Evolutionary conservation across 2,113 vertebrate species (phyloP).

Genomic region (Sorex fumeus): DNA sequence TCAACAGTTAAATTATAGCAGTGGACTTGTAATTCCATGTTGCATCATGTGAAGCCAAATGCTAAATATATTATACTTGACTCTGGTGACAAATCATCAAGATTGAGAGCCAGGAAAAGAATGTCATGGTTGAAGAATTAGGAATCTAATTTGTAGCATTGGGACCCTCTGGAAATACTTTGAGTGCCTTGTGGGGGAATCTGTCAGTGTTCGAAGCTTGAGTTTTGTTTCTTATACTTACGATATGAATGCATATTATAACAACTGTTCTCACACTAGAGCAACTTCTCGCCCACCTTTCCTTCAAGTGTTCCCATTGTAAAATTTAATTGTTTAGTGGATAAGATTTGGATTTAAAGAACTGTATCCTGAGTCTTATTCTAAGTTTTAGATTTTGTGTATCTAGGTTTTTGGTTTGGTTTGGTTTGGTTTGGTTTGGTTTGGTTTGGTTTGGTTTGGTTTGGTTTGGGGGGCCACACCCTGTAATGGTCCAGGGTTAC

Average conservation of each 20-base stretch:
- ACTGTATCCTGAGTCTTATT: background rate
- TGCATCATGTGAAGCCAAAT: background rate
- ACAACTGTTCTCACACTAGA: background rate
- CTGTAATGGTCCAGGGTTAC: too few relatives aligned
- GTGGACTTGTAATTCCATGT: background rate
- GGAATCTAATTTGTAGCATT: constrained; percentile 26
- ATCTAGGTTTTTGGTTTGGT: constrained; percentile 5
- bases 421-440: too few relatives aligned
- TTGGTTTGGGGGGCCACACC: too few relatives aligned
- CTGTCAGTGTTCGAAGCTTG: background rate
- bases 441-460: too few relatives aligned
- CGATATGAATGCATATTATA: background rate
- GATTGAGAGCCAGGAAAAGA: background rate
- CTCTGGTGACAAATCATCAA: constrained; percentile 34
- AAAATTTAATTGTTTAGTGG: background rate
- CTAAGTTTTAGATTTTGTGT: background rate
- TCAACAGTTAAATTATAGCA: constrained; percentile 6
- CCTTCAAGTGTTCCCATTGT: background rate
- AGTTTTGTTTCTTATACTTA: background rate
- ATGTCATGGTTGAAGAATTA: constrained; percentile 7
- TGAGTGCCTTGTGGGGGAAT: background rate
- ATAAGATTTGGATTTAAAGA: constrained; percentile 10
- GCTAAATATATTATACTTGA: constrained; percentile 6
- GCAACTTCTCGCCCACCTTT: background rate
- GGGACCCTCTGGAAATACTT: constrained; percentile 32